These are phyloP conservation scores for Lipophrys pholis DNA, from an alignment of 2,113 vertebrate species.

Conservation along the genomic window DNA sequence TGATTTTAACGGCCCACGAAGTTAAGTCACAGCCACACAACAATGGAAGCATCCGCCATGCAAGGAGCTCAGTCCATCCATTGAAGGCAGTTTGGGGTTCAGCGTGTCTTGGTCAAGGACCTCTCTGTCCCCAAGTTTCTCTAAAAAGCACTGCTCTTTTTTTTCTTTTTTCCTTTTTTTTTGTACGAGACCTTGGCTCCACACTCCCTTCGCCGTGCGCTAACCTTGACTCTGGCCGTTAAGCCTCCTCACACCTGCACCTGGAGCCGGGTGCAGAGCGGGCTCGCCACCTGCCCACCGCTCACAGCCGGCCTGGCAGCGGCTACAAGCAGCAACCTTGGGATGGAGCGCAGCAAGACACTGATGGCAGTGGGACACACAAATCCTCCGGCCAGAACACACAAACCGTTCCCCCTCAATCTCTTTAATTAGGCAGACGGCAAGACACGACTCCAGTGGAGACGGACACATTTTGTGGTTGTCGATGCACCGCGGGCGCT, in stretches of 20 bases:
- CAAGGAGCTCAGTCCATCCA: too few species aligned
- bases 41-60: too few species aligned
- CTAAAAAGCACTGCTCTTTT: conserved; percentile 22
- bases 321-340: conserved; percentile 67
- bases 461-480: conserved; percentile 26
- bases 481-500: background rate
- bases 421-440: conserved; percentile 61
- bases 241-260: conserved; percentile 63
- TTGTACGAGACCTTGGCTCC: conserved; percentile 9
- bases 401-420: conserved; percentile 28
- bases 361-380: conserved; percentile 60
- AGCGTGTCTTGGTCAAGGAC: too few species aligned
- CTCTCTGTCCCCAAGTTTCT: too few species aligned
- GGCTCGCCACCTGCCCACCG: conserved; percentile 31
- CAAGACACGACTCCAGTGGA: conserved; percentile 19
- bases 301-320: conserved; percentile 69
- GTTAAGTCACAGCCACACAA: too few species aligned
- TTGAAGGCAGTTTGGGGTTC: too few species aligned
- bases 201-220: conserved; percentile 15
- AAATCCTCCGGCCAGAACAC: conserved; percentile 59
- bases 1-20: too few species aligned
- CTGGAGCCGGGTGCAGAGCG: conserved; percentile 56
- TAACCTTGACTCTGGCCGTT: conserved; percentile 72
- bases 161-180: conserved; percentile 4
- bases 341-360: conserved; percentile 65